A percentile compares a stretch with the other conserved stretches of the same genome.
Evolutionary conservation across 2,113 vertebrate genomes (phyloP).

Genomic region (Myiagra hebetior): DNA sequence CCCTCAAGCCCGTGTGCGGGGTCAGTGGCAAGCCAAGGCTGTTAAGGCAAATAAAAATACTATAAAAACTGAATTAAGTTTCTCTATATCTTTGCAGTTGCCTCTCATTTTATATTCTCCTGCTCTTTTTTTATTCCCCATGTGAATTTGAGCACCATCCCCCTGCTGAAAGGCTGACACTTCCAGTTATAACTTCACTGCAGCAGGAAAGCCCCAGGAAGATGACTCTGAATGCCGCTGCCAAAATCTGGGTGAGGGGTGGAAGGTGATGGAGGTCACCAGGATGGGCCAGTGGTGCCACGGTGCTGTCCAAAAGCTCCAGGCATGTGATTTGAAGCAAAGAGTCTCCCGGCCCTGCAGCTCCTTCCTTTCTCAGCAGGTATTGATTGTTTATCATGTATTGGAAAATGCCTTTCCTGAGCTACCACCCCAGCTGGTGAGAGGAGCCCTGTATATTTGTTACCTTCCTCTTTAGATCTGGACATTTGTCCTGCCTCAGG

Average conservation of each 20-base stretch:
- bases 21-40: not conserved
- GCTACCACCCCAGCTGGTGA: rapidly evolving
- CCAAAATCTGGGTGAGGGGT: rapidly evolving
- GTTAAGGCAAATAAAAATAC: not conserved
- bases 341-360: not conserved
- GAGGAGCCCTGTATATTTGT: rapidly evolving
- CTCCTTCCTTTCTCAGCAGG: not conserved
- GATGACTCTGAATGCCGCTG: not conserved
- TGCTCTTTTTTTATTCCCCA: not conserved
- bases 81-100: not conserved
- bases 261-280: not conserved
- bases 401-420: not conserved
- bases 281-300: not conserved
- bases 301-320: rapidly evolving
- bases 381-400: not conserved
- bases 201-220: not conserved
- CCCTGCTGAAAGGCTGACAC: not conserved
- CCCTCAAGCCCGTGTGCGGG: not conserved
- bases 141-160: not conserved
- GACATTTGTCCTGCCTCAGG: not conserved
- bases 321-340: rapidly evolving
- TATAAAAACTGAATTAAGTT: not conserved
- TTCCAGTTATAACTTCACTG: not conserved
- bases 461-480: not conserved
- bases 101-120: not conserved